These are phyloP conservation scores for Diplosoma virens DNA, from an alignment of 23 tunicate genomes.

Conservation along the genomic window DNA sequence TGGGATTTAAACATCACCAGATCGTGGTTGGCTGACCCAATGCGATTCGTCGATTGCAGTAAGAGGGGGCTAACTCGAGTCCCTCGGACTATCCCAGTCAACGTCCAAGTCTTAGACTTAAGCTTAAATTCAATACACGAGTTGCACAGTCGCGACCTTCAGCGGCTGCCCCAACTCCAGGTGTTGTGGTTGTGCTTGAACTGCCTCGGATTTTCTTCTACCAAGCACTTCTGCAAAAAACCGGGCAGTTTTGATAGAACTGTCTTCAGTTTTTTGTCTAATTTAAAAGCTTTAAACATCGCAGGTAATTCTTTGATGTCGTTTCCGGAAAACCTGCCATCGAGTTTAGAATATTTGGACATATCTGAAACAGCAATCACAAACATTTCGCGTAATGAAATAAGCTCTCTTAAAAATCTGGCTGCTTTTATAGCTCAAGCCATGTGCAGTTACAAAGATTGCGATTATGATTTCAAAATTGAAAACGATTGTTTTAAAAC, in stretches of 20 bases:
- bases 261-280: background rate
- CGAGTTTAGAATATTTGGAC: conserved; percentile 3
- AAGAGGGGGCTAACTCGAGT: background rate
- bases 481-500: background rate
- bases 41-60: conserved; percentile 4
- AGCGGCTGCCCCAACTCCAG: background rate
- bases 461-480: background rate
- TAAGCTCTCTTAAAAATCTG: background rate
- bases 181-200: background rate
- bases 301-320: background rate
- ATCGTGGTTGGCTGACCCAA: background rate
- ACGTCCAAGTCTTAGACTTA: background rate
- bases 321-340: background rate
- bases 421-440: background rate
- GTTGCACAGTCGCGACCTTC: background rate
- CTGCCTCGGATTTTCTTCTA: background rate
- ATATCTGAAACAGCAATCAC: background rate
- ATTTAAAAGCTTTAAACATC: background rate
- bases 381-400: background rate
- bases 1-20: no score
- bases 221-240: background rate
- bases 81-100: background rate
- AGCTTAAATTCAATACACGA: background rate
- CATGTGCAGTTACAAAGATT: background rate
- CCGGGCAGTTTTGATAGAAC: background rate